phyloP scores from a whole-genome alignment of 1,140 invertebrate genomes.

The Cydia amplana region DNA sequence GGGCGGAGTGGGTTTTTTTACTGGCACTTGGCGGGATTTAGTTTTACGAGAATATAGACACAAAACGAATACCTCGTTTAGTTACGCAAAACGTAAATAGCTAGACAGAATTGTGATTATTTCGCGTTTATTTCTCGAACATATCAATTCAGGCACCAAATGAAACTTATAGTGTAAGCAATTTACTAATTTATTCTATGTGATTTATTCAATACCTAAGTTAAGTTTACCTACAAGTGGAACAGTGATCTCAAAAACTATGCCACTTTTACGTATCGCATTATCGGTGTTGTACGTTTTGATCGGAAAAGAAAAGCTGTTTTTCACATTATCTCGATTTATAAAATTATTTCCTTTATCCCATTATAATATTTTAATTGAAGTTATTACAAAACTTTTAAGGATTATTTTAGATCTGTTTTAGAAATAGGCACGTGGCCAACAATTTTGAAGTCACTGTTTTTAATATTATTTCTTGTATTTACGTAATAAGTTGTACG shows the following conservation, averaged over 20 bases:
- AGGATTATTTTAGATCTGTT: conserved; percentile 47
- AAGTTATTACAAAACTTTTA: conserved; percentile 59
- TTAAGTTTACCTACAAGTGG: conserved; percentile 14
- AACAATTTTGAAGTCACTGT: conserved; percentile 62
- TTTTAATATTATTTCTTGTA: conserved; percentile 50
- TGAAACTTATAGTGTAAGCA: conserved; percentile 73
- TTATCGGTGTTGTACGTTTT: conserved; percentile 32
- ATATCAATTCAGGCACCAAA: conserved; percentile 79
- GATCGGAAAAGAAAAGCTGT: conserved; percentile 3
- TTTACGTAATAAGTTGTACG: conserved; percentile 48
- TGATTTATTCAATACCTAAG: conserved; percentile 52
- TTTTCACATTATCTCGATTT: neutral
- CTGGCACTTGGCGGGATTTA: conserved; percentile 60
- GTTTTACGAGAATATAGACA: conserved; percentile 69
- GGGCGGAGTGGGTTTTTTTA: conserved; percentile 50
- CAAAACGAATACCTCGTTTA: conserved; percentile 77
- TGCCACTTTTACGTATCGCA: conserved; percentile 4
- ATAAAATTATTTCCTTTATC: conserved; percentile 40
- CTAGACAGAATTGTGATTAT: conserved; percentile 67
- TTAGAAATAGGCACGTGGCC: conserved; percentile 43
- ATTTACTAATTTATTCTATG: conserved; percentile 68
- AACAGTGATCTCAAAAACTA: conserved; percentile 30
- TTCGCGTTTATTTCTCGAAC: conserved; percentile 76
- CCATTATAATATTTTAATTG: conserved; percentile 62
- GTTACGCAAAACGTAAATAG: conserved; percentile 70